These are phyloP conservation scores for Stenchaetothrips biformis DNA, from an alignment of 2,888 invertebrate genomes.

Conservation along the genomic window DNA sequence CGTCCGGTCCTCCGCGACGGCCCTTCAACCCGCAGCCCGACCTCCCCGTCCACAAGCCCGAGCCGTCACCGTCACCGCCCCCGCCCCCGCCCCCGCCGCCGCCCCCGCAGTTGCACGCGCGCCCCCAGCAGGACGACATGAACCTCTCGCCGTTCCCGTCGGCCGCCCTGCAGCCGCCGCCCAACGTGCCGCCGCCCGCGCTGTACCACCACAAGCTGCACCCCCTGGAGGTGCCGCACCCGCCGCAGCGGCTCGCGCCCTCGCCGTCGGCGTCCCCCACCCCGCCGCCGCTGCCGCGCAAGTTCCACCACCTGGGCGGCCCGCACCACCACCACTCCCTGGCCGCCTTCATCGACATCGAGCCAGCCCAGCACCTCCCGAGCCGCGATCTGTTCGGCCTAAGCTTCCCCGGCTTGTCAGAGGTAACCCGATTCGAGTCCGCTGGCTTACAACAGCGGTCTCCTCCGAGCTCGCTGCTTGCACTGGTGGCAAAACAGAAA, in stretches of 20 bases:
- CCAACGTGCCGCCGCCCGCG: neutral
- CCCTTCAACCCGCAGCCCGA: neutral
- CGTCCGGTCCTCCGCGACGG: neutral
- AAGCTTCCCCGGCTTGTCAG: no score
- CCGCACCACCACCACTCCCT: neutral
- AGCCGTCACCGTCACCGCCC: neutral
- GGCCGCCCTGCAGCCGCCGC: neutral
- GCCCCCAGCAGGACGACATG: neutral
- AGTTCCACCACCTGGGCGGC: neutral
- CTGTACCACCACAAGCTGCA: slow-evolving; percentile 16
- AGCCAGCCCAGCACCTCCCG: neutral
- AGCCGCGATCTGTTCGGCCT: neutral
- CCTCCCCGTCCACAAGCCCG: neutral
- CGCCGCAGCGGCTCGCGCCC: neutral
- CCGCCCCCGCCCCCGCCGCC: slow-evolving; percentile 1
- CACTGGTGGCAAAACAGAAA: no score
- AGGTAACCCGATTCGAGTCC: no score
- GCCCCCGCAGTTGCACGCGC: neutral
- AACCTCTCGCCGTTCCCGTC: slow-evolving; percentile 13
- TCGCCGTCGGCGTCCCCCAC: neutral
- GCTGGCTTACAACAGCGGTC: no score
- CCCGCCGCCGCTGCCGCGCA: neutral
- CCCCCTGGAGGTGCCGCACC: slow-evolving; percentile 9
- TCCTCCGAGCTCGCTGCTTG: no score
- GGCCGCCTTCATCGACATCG: neutral